Conservation (phyloP, 2,113 vertebrate genomes). For the Mustelus asterias region DNA sequence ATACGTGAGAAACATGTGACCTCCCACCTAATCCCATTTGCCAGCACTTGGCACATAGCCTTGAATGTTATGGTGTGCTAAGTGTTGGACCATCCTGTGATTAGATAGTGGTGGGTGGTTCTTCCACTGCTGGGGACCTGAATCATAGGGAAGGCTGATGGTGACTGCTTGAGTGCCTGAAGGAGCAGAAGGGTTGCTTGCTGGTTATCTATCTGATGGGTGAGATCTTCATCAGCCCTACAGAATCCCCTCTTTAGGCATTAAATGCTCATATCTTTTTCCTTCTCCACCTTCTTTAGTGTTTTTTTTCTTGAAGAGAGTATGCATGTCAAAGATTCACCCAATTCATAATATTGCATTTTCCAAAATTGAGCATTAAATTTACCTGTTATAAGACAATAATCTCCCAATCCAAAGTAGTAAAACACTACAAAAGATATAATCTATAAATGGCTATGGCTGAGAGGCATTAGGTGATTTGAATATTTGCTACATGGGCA, state of each 20-base stretch:
- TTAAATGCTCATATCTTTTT: not conserved
- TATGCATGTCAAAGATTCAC: not conserved
- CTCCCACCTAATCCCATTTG: too few relatives aligned
- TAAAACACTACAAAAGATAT: not conserved
- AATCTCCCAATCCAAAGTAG: not conserved
- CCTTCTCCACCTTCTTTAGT: not conserved
- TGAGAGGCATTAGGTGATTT: not conserved
- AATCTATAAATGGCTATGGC: not conserved
- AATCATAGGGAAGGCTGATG: not conserved
- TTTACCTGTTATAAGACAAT: not conserved
- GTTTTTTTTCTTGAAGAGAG: not conserved
- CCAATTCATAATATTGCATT: not conserved
- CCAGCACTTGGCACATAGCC: too few relatives aligned
- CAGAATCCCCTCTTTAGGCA: not conserved
- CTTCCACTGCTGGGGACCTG: not conserved
- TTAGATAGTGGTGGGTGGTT: not conserved
- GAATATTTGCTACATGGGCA: not conserved
- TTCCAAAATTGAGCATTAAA: not conserved
- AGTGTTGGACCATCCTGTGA: not conserved
- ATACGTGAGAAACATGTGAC: too few relatives aligned
- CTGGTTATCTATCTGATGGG: not conserved
- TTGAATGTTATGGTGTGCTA: too few relatives aligned
- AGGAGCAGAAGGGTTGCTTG: not conserved
- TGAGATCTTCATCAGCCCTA: not conserved
- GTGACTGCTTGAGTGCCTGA: not conserved